phyloP scores from a whole-genome alignment of 2,888 invertebrate genomes.

The Parnassius glacialis region DNA sequence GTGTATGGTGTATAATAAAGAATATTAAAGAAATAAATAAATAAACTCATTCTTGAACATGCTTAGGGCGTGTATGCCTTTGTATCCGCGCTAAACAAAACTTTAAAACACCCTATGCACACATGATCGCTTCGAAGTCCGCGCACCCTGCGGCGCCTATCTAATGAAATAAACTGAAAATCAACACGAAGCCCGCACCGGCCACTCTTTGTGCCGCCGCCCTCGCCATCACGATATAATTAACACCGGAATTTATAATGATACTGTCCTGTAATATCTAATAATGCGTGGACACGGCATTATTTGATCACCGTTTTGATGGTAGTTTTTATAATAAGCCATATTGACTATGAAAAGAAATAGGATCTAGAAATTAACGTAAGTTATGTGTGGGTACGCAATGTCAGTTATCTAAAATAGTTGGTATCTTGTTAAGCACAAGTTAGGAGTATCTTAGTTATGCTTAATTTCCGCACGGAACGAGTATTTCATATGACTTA shows the following conservation, averaged over 20 bases:
- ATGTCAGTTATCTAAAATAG: too few species aligned
- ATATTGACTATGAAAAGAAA: conserved; percentile 26
- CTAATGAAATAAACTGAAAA: conserved; percentile 82
- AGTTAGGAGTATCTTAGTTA: too few species aligned
- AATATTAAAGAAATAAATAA: too few species aligned
- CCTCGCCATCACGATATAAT: conserved; percentile 63
- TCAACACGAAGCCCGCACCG: conserved; percentile 62
- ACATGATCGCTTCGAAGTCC: conserved; percentile 45
- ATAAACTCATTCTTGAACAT: too few species aligned
- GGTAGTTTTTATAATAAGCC: conserved; percentile 35
- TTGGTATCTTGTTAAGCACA: too few species aligned
- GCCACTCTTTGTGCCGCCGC: conserved; percentile 43
- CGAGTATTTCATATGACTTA: too few species aligned
- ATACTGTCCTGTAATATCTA: conserved; percentile 49
- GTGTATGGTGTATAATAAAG: too few species aligned
- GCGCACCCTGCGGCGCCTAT: conserved; percentile 73
- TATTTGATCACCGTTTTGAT: conserved; percentile 43
- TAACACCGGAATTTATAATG: conserved; percentile 70
- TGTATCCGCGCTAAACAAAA: too few species aligned
- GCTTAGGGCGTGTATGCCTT: too few species aligned
- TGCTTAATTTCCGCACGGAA: too few species aligned
- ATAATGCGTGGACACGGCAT: conserved; percentile 59
- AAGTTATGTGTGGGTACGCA: neutral
- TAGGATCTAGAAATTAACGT: neutral
- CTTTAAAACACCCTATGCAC: conserved; percentile 43